Evolutionary conservation across 2,888 invertebrate genomes (phyloP).

Genomic region (Ferrisia virgata): DNA sequence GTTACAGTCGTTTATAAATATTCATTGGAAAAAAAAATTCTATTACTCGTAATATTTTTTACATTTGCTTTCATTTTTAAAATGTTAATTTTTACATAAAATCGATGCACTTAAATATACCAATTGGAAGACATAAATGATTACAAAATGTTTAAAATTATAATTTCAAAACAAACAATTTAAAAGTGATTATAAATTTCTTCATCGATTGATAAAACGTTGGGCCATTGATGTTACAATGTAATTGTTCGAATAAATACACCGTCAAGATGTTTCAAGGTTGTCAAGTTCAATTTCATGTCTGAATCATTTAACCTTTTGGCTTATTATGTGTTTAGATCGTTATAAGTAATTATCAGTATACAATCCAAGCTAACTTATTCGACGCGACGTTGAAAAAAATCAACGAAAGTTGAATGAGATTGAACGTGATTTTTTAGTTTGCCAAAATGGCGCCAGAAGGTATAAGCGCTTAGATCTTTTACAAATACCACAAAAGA

Average conservation of each 20-base stretch:
- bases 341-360: background rate
- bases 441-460: too few relatives aligned
- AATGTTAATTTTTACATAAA: background rate
- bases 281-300: conserved; percentile 10
- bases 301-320: conserved; percentile 15
- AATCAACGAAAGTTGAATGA: background rate
- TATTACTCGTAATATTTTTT: background rate
- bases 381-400: background rate
- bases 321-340: background rate
- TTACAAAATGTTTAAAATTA: background rate
- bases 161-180: background rate
- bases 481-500: too few relatives aligned
- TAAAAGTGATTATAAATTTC: background rate
- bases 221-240: background rate
- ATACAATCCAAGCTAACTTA: background rate
- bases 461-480: too few relatives aligned
- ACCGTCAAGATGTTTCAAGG: background rate
- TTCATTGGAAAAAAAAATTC: background rate
- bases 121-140: background rate
- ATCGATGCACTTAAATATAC: background rate
- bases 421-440: background rate
- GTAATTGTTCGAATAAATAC: conserved; percentile 13
- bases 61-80: background rate
- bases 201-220: background rate
- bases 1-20: conserved; percentile 2